These are phyloP conservation scores for Brachionus manjavacas DNA, from an alignment of 1,140 invertebrate species.

Conservation along the genomic window DNA sequence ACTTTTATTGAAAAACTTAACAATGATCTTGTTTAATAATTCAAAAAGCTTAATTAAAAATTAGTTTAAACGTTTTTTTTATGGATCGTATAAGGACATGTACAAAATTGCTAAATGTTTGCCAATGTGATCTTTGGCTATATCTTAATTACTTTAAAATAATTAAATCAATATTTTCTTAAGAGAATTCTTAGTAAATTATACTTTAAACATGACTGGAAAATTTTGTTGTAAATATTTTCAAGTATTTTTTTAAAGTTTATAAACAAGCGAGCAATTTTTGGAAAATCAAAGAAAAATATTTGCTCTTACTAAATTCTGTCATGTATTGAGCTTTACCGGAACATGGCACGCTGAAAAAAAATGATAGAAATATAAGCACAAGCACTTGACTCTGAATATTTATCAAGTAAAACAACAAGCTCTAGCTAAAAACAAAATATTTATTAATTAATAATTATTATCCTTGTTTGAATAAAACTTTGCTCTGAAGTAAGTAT, in stretches of 20 bases:
- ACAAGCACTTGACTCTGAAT: not conserved
- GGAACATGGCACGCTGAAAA: not conserved
- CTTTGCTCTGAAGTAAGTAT: not conserved
- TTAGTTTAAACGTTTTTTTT: not conserved
- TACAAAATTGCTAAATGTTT: not conserved
- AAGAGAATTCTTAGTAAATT: not conserved
- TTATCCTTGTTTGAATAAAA: conserved; percentile 29
- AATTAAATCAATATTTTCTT: not conserved
- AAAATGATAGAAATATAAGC: not conserved
- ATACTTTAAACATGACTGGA: not conserved
- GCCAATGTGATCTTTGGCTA: not conserved
- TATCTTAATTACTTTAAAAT: not conserved
- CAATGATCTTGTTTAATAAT: not conserved
- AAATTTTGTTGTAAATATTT: not conserved
- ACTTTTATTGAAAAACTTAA: not conserved
- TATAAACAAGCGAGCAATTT: not conserved
- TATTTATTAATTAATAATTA: conserved; percentile 39
- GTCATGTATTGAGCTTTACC: not conserved
- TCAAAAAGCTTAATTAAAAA: not conserved
- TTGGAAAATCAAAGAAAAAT: not conserved
- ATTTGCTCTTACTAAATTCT: not conserved
- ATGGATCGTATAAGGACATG: not conserved
- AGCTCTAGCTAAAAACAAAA: not conserved
- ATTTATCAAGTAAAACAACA: not conserved
- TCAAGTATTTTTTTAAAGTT: not conserved